A percentile compares a stretch with the other conserved stretches of the same genome.
phyloP scores from a whole-genome alignment of 2,797 vertebrate species.

The Hephaestus fuliginosus region DNA sequence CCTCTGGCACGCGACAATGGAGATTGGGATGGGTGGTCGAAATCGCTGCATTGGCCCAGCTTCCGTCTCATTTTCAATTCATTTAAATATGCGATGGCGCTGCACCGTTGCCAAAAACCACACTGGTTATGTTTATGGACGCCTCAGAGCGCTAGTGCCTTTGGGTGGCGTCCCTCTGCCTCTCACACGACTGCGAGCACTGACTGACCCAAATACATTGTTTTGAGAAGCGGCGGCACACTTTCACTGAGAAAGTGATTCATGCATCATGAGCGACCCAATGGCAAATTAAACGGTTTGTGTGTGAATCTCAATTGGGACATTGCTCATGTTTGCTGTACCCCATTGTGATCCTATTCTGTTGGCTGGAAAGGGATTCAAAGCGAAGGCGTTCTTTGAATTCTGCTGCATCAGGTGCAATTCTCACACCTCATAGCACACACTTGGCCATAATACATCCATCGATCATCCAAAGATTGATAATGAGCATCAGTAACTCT shows the following conservation, averaged over 20 bases:
- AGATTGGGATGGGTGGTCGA: conserved; percentile 58
- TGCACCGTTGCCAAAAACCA: conserved; percentile 44
- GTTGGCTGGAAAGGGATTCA: neutral
- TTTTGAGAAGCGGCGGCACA: conserved; percentile 67
- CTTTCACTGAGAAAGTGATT: conserved; percentile 62
- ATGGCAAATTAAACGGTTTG: conserved; percentile 58
- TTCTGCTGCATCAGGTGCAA: conserved; percentile 6
- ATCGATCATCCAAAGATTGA: conserved; percentile 3
- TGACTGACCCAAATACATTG: conserved; percentile 77
- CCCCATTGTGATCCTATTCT: conserved; percentile 19
- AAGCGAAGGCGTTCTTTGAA: neutral
- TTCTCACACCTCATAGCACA: neutral
- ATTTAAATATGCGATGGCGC: conserved; percentile 50
- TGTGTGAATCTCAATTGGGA: conserved; percentile 37
- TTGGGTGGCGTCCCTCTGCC: conserved; percentile 69
- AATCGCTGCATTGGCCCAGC: conserved; percentile 55
- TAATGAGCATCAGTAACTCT: conserved; percentile 28
- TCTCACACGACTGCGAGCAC: conserved; percentile 60
- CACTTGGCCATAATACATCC: conserved; percentile 1
- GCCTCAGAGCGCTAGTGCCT: conserved; percentile 45
- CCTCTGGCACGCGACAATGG: conserved; percentile 62
- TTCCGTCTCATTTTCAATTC: conserved; percentile 58
- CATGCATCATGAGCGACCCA: conserved; percentile 34
- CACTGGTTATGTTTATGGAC: conserved; percentile 41
- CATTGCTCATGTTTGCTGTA: conserved; percentile 20